Conservation (phyloP, 2,888 invertebrate species). For the Tinea semifulvella region DNA sequence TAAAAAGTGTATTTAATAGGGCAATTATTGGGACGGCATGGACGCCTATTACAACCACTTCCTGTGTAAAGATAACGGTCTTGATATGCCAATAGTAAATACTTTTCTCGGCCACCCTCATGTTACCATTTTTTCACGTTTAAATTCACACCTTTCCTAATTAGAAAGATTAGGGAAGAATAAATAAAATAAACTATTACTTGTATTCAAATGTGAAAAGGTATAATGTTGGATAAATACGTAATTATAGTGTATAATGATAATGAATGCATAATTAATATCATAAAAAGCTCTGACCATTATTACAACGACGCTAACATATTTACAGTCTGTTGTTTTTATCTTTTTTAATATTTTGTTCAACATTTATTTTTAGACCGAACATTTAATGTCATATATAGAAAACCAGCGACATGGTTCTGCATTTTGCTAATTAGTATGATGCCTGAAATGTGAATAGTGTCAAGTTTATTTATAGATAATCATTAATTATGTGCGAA, state of each 20-base stretch:
- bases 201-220: constrained; percentile 12
- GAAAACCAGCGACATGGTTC: too few relatives aligned
- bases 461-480: too few relatives aligned
- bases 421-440: too few relatives aligned
- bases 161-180: constrained; percentile 40
- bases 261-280: constrained; percentile 32
- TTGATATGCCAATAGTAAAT: constrained; percentile 30
- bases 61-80: constrained; percentile 46
- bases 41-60: constrained; percentile 47
- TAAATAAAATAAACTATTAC: constrained; percentile 30
- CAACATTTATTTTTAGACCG: too few relatives aligned
- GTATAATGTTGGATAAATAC: constrained; percentile 20
- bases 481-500: neutral
- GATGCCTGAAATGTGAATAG: too few relatives aligned
- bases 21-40: constrained; percentile 52
- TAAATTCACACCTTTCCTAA: constrained; percentile 63
- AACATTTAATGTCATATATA: too few relatives aligned
- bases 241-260: constrained; percentile 40
- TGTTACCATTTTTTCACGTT: constrained; percentile 35
- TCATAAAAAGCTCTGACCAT: constrained; percentile 20
- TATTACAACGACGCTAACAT: constrained; percentile 15
- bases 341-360: too few relatives aligned
- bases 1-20: constrained; percentile 60
- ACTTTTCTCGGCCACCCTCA: constrained; percentile 42
- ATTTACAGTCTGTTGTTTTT: constrained; percentile 16